phyloP scores from a whole-genome alignment of 1,140 invertebrate genomes.

The Tyrophagus putrescentiae region DNA sequence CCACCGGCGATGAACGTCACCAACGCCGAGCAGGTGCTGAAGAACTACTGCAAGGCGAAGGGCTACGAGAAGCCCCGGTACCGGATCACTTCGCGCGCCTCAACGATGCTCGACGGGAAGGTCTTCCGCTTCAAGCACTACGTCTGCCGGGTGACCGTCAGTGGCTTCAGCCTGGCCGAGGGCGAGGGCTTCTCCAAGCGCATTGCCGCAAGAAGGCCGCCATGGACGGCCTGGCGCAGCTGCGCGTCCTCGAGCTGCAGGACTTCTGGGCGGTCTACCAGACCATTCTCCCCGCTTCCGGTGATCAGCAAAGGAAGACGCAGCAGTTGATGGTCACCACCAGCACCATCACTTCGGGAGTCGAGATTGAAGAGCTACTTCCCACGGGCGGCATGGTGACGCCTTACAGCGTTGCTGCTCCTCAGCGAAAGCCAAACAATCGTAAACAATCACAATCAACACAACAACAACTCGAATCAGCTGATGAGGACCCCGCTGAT shows the following conservation, averaged over 20 bases:
- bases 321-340: neutral
- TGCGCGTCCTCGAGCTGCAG: neutral
- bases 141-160: neutral
- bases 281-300: neutral
- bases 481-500: neutral
- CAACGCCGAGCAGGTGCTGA: neutral
- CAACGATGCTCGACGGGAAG: neutral
- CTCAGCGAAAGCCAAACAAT: neutral
- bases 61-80: slow-evolving; percentile 8
- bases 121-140: slow-evolving; percentile 5
- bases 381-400: neutral
- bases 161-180: neutral
- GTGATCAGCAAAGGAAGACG: neutral
- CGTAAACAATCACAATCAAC: neutral
- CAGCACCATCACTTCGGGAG: neutral
- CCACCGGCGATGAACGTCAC: slow-evolving; percentile 11
- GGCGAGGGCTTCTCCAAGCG: slow-evolving; percentile 16
- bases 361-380: neutral
- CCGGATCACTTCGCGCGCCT: neutral
- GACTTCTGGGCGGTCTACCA: neutral
- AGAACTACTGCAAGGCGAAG: slow-evolving; percentile 9
- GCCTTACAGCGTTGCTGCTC: neutral
- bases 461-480: neutral
- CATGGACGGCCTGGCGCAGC: neutral
- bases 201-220: slow-evolving; percentile 18